Base-by-base conservation (phyloP, 1,140 invertebrate species). In the Tyrophagus putrescentiae region DNA sequence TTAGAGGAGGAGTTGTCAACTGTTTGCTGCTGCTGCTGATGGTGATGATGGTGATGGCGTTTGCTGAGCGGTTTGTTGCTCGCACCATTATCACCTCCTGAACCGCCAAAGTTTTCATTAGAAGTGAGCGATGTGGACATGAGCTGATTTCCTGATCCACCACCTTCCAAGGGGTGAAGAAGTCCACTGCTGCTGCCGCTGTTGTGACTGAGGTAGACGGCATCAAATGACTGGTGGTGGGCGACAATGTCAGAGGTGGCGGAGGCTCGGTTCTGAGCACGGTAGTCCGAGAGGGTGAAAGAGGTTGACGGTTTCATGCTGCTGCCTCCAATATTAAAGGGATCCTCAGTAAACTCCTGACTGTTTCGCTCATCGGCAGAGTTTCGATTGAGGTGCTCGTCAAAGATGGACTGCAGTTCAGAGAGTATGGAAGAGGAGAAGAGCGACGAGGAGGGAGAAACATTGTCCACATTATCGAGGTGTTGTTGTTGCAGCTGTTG, bases 91-190 rank as follows among this genome's bases (percentile, higher is more conserved):
- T 42, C 41, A 32, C 32, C n/a, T 48, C 45, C n/a, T n/a, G n/a
- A n/a, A n/a, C n/a, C n/a, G n/a, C n/a, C n/a, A n/a, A n/a, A n/a
- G 27, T 54, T 54, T 3, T 16, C 18, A 1, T 54, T 3, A 1
- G 52, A 54, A 33, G 32, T 54, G 4, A 54, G 52, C 25, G 52
- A 54, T 32, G 52, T 54, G 25, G 31, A 34, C 52, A 54, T 54
- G 21, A 54, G 41, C 18, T 42, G 25, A 42, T 21, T 42, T 42
- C 6, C 18, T 42, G 41, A 42, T n/a, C 25, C 25, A 42, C 18
- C 18, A 42, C 25, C 18, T 42, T 42, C 6, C 18, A 42, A 42
- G 41, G 25, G 3, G 41, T 21, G 18, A 23, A 1, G 25, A 1
- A n/a, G 25, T 23, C 41, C 41, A 42, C 6, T 23, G 25, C 18